phyloP scores from a whole-genome alignment of 64 coral and sea anemone species.

The Hydrozoanthus tunicans region DNA sequence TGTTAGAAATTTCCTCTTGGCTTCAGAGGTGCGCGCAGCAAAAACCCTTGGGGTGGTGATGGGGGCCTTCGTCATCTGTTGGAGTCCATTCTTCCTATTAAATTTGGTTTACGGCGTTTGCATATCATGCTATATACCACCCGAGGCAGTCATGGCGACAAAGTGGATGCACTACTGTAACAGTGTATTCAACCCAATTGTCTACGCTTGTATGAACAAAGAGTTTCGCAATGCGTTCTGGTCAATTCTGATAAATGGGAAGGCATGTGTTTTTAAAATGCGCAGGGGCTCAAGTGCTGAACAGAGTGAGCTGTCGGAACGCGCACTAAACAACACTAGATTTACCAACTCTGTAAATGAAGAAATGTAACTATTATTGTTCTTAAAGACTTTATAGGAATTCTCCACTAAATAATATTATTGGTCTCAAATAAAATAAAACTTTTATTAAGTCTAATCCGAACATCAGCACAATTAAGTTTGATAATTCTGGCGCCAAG shows the following conservation, averaged over 20 bases:
- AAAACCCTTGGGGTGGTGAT: slow-evolving; percentile 86
- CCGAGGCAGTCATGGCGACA: slow-evolving; percentile 61
- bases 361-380: neutral
- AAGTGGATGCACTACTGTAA: slow-evolving; percentile 91
- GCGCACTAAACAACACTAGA: slow-evolving; percentile 16
- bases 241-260: slow-evolving; percentile 49
- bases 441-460: no score
- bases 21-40: slow-evolving; percentile 70
- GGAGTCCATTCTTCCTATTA: slow-evolving; percentile 81
- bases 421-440: no score
- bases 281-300: slow-evolving; percentile 27
- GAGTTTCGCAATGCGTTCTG: slow-evolving; percentile 71
- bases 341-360: neutral
- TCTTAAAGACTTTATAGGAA: no score
- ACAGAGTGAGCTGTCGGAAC: slow-evolving; percentile 39
- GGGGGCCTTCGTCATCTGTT: slow-evolving; percentile 77
- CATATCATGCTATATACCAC: neutral
- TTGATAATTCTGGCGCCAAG: no score
- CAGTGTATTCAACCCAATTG: slow-evolving; percentile 76
- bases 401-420: no score
- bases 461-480: no score
- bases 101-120: slow-evolving; percentile 78
- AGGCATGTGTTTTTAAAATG: slow-evolving; percentile 36
- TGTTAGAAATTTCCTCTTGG: slow-evolving; percentile 75
- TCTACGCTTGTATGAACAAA: slow-evolving; percentile 88